Evolutionary conservation across 1,140 invertebrate genomes (phyloP).

Genomic region (Teleogryllus occipitalis): DNA sequence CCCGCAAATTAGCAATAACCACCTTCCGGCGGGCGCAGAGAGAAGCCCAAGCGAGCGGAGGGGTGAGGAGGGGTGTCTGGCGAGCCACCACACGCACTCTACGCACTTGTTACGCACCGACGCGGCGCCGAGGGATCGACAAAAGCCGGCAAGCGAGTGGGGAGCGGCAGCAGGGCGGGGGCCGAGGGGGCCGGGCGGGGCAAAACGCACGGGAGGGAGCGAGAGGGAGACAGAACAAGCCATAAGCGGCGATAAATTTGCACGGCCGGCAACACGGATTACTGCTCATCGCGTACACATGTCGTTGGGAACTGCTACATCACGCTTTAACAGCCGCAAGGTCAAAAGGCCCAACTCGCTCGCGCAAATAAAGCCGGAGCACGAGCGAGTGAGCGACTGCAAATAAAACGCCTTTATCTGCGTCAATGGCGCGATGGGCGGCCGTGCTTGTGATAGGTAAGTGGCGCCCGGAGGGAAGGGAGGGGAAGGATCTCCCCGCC

Average conservation of each 20-base stretch:
- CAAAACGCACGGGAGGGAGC: too few relatives aligned
- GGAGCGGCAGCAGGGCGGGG: not conserved
- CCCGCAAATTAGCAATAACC: not conserved
- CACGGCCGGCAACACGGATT: not conserved
- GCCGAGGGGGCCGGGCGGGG: not conserved
- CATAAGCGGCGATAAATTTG: not conserved
- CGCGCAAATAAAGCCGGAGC: not conserved
- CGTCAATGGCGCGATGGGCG: too few relatives aligned
- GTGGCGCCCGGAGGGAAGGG: too few relatives aligned
- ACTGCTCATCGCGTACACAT: not conserved
- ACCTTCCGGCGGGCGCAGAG: not conserved
- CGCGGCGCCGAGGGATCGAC: too few relatives aligned
- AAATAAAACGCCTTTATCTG: too few relatives aligned
- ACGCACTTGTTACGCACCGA: not conserved
- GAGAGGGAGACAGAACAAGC: too few relatives aligned
- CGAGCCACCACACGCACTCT: not conserved
- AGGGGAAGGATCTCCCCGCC: too few relatives aligned
- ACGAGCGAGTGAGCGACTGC: not conserved
- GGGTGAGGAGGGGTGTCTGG: not conserved
- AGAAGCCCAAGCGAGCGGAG: not conserved
- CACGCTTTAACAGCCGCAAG: not conserved
- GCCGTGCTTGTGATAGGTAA: too few relatives aligned
- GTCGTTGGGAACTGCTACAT: not conserved
- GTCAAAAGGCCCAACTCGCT: not conserved
- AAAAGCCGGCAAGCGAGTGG: not conserved